phyloP scores from a whole-genome alignment of 1,140 invertebrate species.

The Copidosoma floridanum region DNA sequence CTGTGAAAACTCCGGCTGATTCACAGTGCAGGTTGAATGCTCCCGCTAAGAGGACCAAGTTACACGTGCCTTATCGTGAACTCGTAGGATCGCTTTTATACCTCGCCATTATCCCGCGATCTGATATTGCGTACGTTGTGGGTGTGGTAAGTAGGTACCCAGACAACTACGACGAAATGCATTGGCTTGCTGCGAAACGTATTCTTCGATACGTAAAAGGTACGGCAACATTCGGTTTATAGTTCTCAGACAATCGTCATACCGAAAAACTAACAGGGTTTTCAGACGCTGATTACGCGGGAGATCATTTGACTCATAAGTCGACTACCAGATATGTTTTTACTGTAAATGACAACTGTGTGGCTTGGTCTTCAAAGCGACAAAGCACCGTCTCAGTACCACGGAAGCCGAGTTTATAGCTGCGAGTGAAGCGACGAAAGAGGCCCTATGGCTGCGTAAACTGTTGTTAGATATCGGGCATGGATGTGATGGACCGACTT shows the following conservation, averaged over 20 bases:
- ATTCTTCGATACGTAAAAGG: constrained; percentile 38
- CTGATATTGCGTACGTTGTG: constrained; percentile 48
- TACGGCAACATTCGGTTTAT: constrained; percentile 30
- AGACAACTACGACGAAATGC: constrained; percentile 27
- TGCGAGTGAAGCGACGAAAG: constrained; percentile 46
- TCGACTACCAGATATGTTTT: constrained; percentile 42
- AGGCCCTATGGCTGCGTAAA: constrained; percentile 40
- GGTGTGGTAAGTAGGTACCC: constrained; percentile 34
- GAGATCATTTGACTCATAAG: constrained; percentile 30
- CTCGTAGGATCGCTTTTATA: constrained; percentile 46
- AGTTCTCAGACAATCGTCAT: constrained; percentile 12
- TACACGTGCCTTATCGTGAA: constrained; percentile 39
- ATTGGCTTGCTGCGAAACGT: constrained; percentile 36
- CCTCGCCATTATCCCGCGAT: constrained; percentile 40
- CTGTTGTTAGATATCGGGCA: constrained; percentile 29
- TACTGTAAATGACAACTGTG: constrained; percentile 30
- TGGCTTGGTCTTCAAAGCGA: constrained; percentile 43
- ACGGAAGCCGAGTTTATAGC: constrained; percentile 50
- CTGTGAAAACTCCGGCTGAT: constrained; percentile 30
- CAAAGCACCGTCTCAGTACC: constrained; percentile 42
- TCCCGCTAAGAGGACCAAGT: neutral
- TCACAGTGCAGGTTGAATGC: neutral
- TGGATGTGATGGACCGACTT: neutral
- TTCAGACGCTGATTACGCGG: constrained; percentile 41
- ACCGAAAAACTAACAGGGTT: constrained; percentile 31